These are phyloP conservation scores for Pterostichus niger DNA, from an alignment of 2,888 invertebrate species.

Conservation along the genomic window DNA sequence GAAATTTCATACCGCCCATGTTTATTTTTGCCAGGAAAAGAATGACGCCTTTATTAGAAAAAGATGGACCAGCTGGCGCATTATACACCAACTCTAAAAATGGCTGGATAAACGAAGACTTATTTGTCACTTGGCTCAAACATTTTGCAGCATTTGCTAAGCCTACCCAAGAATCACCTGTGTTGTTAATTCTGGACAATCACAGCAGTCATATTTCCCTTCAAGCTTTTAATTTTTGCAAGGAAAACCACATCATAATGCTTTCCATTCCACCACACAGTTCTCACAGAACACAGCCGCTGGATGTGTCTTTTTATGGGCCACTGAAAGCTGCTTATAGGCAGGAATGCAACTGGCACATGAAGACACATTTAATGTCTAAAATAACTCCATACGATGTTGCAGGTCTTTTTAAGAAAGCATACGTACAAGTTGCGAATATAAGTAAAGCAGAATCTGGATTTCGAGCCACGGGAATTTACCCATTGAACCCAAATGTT, in stretches of 20 bases:
- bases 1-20: conserved; percentile 69
- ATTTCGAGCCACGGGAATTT: conserved; percentile 70
- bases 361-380: conserved; percentile 70
- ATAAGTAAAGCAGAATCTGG: conserved; percentile 69
- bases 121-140: conserved; percentile 70
- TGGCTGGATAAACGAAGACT: conserved; percentile 70
- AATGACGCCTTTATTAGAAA: too few relatives aligned
- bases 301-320: conserved; percentile 70
- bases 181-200: too few relatives aligned
- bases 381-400: conserved; percentile 69
- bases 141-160: conserved; percentile 70
- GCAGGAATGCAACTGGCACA: conserved; percentile 69
- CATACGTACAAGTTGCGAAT: conserved; percentile 70
- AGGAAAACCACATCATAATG: conserved; percentile 69
- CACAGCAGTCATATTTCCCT: conserved; percentile 70
- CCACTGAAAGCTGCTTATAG: conserved; percentile 70
- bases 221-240: conserved; percentile 69
- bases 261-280: conserved; percentile 71
- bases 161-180: conserved; percentile 68
- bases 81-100: too few relatives aligned
- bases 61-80: too few relatives aligned
- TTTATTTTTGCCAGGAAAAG: conserved; percentile 68
- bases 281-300: conserved; percentile 70
- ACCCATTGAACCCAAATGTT: conserved; percentile 68
- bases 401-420: conserved; percentile 69